Evolutionary conservation across 2,888 invertebrate genomes (phyloP), one percentile per base, ranked within the genome.

Genomic region (Bombyx huttoni): DNA sequence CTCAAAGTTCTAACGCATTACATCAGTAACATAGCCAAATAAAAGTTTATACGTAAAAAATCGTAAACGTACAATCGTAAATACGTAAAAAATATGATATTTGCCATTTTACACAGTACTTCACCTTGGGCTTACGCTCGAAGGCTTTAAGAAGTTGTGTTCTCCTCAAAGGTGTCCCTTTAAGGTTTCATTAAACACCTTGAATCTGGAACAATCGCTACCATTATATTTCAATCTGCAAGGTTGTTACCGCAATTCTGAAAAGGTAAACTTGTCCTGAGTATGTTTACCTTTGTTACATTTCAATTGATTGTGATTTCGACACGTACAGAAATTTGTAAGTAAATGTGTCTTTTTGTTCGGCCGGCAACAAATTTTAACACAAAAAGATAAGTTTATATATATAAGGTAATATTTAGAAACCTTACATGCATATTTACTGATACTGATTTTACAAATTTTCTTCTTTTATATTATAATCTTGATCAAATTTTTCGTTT

Each of bases 121-220:
- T 40, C 40, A 40, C 40, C 40, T 40, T 40, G 40, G 40, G 8
- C 40, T 40, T 40, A 12, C 9, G 40, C 12, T 12, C 40, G 12
- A 40, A 40, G 40, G 8, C 40, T 40, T 40, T 40, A 8, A 40
- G 9, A 40, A 40, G 47, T 49, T 49, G 52, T 54, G 50, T 50
- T 52, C 48, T 49, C 13, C 47, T 40, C 12, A 40, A 10, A 40
- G 40, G 12, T 24, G 24, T 40, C 40, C 40, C 40, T 40, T 40
- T 40, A 40, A 40, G 40, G 40, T 7, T 40, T 40, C 40, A 40
- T 49, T 46, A 51, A 49, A 51, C 7, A 50, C 13, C 45, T 60
- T 55, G 56, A 61, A 68, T 67, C 55, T 64, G 57, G 62, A 65
- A 65, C 63, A 64, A 65, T 62, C 56, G 58, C 53, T 52, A 61